Conservation (phyloP, 2,113 vertebrate species). For the Mystacornis crossleyi region DNA sequence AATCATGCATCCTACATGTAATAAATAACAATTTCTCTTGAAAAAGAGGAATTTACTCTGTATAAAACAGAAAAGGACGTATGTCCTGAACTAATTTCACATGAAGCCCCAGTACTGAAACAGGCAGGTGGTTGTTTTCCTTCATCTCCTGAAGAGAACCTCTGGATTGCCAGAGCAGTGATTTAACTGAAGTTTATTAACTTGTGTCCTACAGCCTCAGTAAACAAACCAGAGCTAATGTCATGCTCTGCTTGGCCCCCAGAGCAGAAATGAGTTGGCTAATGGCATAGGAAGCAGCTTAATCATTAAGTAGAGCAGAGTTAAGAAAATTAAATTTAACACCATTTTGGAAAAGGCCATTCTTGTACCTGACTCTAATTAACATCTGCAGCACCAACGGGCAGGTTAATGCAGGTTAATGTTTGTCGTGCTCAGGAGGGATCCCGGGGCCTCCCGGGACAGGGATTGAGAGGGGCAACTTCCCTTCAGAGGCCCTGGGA, state of each 20-base stretch:
- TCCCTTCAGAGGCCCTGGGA: not conserved
- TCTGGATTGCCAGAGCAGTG: not conserved
- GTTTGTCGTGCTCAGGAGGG: conserved; percentile 32
- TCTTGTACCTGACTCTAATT: conserved; percentile 41
- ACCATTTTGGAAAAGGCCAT: conserved; percentile 52
- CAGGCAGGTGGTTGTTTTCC: not conserved
- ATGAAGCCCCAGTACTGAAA: not conserved
- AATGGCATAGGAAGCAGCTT: conserved; percentile 53
- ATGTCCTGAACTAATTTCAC: not conserved
- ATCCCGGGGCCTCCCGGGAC: conserved; percentile 8
- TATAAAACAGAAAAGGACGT: not conserved
- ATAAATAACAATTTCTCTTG: not conserved
- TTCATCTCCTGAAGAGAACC: not conserved
- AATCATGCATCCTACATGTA: not conserved
- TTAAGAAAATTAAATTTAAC: conserved; percentile 70
- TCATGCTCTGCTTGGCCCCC: conserved; percentile 22
- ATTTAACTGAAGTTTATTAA: conserved; percentile 48
- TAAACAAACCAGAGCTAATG: conserved; percentile 8
- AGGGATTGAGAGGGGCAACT: not conserved
- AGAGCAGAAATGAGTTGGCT: conserved; percentile 42
- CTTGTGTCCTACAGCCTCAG: conserved; percentile 13
- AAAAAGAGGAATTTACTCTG: not conserved
- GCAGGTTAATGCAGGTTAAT: conserved; percentile 67
- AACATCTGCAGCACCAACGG: conserved; percentile 42
- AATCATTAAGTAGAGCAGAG: conserved; percentile 64